phyloP scores from a whole-genome alignment of 1,140 invertebrate genomes.

The Leucophenga varia region DNA sequence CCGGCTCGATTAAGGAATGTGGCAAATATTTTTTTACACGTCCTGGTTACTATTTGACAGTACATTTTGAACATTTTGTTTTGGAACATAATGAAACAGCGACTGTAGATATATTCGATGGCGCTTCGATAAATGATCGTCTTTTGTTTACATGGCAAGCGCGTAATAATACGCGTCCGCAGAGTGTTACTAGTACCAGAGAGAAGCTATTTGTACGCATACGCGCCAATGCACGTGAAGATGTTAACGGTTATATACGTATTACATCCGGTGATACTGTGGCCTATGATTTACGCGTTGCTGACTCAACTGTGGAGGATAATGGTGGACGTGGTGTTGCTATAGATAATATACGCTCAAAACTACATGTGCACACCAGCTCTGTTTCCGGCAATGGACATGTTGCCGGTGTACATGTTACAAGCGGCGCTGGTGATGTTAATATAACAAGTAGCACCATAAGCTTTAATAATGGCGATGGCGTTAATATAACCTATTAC shows the following conservation, averaged over 20 bases:
- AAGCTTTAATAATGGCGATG: slow-evolving; percentile 88
- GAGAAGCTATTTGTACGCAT: slow-evolving; percentile 79
- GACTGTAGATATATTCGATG: slow-evolving; percentile 76
- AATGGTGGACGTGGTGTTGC: slow-evolving; percentile 93
- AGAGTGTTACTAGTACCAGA: slow-evolving; percentile 77
- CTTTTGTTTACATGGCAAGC: slow-evolving; percentile 69
- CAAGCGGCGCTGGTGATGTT: slow-evolving; percentile 84
- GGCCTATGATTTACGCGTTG: slow-evolving; percentile 85
- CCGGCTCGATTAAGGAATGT: slow-evolving; percentile 67
- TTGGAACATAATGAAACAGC: slow-evolving; percentile 74
- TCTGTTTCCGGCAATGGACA: slow-evolving; percentile 85
- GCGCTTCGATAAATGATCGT: slow-evolving; percentile 67
- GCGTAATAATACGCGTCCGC: slow-evolving; percentile 78
- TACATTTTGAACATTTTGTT: slow-evolving; percentile 78
- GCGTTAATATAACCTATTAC: slow-evolving; percentile 86
- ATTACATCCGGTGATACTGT: slow-evolving; percentile 77
- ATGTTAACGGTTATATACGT: slow-evolving; percentile 73
- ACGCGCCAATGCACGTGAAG: slow-evolving; percentile 66
- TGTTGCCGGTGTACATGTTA: slow-evolving; percentile 83
- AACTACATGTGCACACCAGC: slow-evolving; percentile 76
- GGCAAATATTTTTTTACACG: slow-evolving; percentile 76
- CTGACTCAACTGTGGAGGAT: slow-evolving; percentile 77
- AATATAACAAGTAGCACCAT: slow-evolving; percentile 89
- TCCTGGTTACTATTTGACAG: slow-evolving; percentile 76
- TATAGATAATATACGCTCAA: slow-evolving; percentile 80